These are phyloP conservation scores for Lobophora halterata DNA, from an alignment of 2,888 invertebrate genomes.

Conservation along the genomic window DNA sequence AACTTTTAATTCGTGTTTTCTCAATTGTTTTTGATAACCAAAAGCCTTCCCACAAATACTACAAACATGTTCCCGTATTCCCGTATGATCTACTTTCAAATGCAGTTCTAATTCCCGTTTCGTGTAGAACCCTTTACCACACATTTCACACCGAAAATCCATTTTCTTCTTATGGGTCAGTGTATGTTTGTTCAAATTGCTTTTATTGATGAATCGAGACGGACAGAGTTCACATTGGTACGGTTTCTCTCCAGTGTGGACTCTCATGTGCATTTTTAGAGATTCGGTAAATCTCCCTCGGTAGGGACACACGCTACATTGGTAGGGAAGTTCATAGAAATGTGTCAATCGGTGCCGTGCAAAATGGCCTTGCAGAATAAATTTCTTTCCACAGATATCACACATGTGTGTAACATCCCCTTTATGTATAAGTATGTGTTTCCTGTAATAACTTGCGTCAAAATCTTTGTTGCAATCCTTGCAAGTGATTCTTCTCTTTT, in stretches of 20 bases:
- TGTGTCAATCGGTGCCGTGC: constrained; percentile 62
- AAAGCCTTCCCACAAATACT: constrained; percentile 65
- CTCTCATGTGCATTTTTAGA: constrained; percentile 68
- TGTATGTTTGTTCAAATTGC: constrained; percentile 66
- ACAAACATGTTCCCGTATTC: constrained; percentile 65
- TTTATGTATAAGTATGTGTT: constrained; percentile 54
- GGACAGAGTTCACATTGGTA: constrained; percentile 66
- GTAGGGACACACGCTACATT: constrained; percentile 66
- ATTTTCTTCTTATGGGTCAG: constrained; percentile 53
- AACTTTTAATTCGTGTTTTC: constrained; percentile 68
- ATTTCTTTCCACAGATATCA: constrained; percentile 69
- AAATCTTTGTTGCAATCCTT: constrained; percentile 60
- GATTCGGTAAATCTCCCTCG: constrained; percentile 62
- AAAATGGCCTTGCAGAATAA: constrained; percentile 52
- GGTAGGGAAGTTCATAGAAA: constrained; percentile 58
- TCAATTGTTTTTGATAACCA: constrained; percentile 69
- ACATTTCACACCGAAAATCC: constrained; percentile 62
- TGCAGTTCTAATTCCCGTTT: constrained; percentile 59
- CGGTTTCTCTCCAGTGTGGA: constrained; percentile 68
- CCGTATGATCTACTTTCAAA: constrained; percentile 65
- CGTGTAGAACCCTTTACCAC: constrained; percentile 59
- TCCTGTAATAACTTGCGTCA: constrained; percentile 52
- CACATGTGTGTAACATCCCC: constrained; percentile 51
- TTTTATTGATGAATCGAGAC: constrained; percentile 60
- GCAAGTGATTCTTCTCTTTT: constrained; percentile 52